Evolutionary conservation across 2,888 invertebrate species (phyloP).

Genomic region (Oithona nana): DNA sequence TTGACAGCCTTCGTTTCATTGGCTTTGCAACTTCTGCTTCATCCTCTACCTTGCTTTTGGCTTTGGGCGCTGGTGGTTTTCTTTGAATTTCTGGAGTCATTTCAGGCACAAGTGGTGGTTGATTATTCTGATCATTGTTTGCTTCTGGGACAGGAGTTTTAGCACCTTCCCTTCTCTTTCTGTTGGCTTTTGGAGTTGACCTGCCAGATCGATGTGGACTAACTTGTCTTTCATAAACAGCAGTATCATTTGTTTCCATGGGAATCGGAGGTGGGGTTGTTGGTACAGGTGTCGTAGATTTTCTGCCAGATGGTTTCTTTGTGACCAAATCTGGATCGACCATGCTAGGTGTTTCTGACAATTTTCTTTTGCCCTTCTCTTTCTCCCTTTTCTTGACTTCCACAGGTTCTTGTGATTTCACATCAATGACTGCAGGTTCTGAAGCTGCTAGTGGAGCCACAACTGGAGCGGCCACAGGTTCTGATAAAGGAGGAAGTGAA

Average conservation of each 20-base stretch:
- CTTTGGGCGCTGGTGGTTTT: not conserved
- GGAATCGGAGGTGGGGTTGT: no score
- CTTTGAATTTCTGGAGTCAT: not conserved
- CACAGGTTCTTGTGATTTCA: no score
- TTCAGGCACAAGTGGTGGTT: not conserved
- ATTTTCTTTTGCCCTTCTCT: slow-evolving; percentile 4
- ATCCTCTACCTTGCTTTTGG: not conserved
- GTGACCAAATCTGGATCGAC: not conserved
- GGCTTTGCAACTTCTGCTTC: not conserved
- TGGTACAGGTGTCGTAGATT: no score
- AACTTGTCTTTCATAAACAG: not conserved
- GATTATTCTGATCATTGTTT: not conserved
- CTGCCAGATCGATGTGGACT: not conserved
- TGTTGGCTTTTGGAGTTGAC: not conserved
- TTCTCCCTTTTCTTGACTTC: not conserved
- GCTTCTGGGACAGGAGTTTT: not conserved
- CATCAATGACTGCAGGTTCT: not conserved
- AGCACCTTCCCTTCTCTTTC: not conserved
- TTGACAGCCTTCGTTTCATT: not conserved
- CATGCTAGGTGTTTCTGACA: slow-evolving; percentile 1
- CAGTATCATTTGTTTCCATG: not conserved
- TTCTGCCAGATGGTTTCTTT: not conserved
- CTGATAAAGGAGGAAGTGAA: no score
- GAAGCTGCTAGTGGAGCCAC: no score
- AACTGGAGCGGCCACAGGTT: no score